Conservation (phyloP, 2,113 vertebrate species). For the Setophaga kirtlandii region DNA sequence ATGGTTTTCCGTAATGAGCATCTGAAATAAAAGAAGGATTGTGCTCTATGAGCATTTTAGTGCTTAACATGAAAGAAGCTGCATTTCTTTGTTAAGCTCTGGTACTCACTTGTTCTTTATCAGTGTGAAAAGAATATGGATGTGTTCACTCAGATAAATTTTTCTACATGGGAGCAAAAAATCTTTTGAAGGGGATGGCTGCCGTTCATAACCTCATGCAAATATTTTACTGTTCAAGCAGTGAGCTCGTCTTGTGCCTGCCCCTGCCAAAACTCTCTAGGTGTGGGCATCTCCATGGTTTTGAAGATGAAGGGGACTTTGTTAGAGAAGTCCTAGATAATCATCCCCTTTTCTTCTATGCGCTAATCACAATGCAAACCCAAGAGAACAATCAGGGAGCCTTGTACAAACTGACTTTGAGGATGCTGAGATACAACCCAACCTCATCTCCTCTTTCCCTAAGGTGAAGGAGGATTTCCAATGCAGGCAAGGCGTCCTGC, state of each 20-base stretch:
- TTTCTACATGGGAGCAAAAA: slow-evolving; percentile 22
- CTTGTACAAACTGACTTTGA: neutral
- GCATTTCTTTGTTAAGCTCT: slow-evolving; percentile 31
- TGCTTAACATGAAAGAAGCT: slow-evolving; percentile 14
- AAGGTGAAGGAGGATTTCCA: slow-evolving; percentile 42
- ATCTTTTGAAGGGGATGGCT: slow-evolving; percentile 13
- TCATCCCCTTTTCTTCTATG: slow-evolving; percentile 5
- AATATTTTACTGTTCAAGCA: slow-evolving; percentile 5
- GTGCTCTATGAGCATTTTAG: slow-evolving; percentile 17
- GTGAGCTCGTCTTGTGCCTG: slow-evolving; percentile 40
- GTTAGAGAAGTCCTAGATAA: slow-evolving; percentile 38
- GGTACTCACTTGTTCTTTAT: slow-evolving; percentile 32
- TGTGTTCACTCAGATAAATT: slow-evolving; percentile 36
- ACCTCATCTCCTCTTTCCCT: slow-evolving; percentile 32
- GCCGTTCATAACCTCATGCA: neutral
- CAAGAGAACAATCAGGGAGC: neutral
- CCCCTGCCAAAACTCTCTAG: neutral
- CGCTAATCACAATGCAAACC: slow-evolving; percentile 34
- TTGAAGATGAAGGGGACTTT: slow-evolving; percentile 38
- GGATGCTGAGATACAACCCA: neutral
- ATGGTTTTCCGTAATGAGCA: neutral
- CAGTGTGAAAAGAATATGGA: neutral
- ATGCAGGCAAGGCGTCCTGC: slow-evolving; percentile 25
- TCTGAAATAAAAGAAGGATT: slow-evolving; percentile 35
- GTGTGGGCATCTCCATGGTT: neutral